Conservation (phyloP, 1,140 invertebrate genomes). For the Amyelois transitella region DNA sequence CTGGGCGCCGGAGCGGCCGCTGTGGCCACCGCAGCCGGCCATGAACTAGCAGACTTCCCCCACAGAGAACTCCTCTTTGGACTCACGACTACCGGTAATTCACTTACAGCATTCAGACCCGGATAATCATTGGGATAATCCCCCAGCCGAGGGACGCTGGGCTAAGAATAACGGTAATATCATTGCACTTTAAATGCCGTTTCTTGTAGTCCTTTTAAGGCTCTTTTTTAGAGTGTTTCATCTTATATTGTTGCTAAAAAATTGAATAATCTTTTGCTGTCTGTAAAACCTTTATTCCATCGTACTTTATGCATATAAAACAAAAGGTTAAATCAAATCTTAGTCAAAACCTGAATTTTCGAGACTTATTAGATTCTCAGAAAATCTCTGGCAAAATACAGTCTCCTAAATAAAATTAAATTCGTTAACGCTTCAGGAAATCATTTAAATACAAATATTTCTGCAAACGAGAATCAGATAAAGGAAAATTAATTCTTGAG, state of each 20-base stretch:
- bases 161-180: neutral
- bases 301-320: no score
- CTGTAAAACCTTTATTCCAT: no score
- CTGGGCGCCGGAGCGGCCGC: constrained; percentile 65
- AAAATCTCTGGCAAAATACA: no score
- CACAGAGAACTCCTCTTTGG: constrained; percentile 85
- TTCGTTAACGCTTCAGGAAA: neutral
- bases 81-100: constrained; percentile 78
- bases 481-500: constrained; percentile 26
- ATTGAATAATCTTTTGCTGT: neutral
- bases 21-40: constrained; percentile 78
- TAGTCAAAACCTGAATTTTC: no score
- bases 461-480: neutral
- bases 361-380: no score
- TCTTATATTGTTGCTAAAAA: neutral
- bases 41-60: constrained; percentile 89
- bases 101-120: neutral
- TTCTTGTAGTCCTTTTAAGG: neutral
- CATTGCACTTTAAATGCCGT: neutral
- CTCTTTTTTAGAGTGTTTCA: neutral
- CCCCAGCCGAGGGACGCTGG: neutral
- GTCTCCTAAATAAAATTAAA: neutral
- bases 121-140: neutral
- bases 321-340: no score
- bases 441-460: neutral